Base-by-base conservation (phyloP, 1,140 invertebrate genomes). In the Drosophila micromelanica region DNA sequence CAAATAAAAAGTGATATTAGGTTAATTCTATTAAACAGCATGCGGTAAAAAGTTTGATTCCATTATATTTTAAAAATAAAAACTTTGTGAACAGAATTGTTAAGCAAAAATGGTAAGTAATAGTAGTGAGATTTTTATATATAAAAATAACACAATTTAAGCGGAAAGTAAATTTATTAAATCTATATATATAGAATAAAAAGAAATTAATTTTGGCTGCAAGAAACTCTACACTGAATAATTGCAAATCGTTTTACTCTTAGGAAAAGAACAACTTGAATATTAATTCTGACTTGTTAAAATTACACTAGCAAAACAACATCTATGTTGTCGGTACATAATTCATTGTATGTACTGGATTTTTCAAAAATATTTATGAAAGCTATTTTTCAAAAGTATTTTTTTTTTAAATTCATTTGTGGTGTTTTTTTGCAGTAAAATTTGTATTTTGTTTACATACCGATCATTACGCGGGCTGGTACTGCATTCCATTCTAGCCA, bases 401-500 rank as follows among this genome's bases (percentile, higher is more conserved):
- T 35, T 35, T n/a, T 17, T 17, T 76, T 65, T 52, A 2, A 30
- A 37, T 62, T 52, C 30, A 7, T 38, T 73, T 65, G 45, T 40
- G 32, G 32, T 23, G 20, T 23, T 69, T 17, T 46, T 65, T 49
- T 38, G 7, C 1, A 49, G 6, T 32, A 30, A 49, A 49, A 30
- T 67, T 63, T 69, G 65, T 46, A 43, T 37, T 55, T 57, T 38
- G 55, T 56, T 67, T 77, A 94, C 93, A 94, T 94, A 97, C 96
- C 96, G 94, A 97, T 97, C 96, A 97, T 97, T 80, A 98, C 97
- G 93, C 97, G 95, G 90, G 97, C 97, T 92, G 97, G 97, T 78
- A 98, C 97, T 71, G 97, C 97, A 93, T 98, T 98, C 97, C 97
- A 98, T 94, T 98, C 97, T 90, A 98, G 94, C 97, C 97, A 98